Base-by-base conservation (phyloP, 2,797 vertebrate genomes). In the Ficedula albicollis region DNA sequence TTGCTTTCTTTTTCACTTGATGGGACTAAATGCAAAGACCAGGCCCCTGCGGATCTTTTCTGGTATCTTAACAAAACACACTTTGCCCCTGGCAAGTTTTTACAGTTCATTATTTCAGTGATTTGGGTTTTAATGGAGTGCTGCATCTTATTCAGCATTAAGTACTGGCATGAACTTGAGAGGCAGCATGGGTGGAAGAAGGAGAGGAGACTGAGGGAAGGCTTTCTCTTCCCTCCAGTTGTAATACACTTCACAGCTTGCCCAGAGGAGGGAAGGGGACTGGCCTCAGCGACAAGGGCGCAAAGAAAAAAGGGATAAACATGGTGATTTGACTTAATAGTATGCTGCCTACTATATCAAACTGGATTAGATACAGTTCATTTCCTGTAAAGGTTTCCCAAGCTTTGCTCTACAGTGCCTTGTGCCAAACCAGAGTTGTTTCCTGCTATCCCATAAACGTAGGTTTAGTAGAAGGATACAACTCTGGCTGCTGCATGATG, bases 351-450 rank as follows among this genome's bases (percentile, higher is more conserved):
- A 79, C 84, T 92, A 82, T 74, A 93, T 82, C 87, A 86, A 95
- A 96, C 87, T 26, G 67, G 83, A 97, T 96, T 96, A 96, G 92
- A 75, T 51, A 87, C 92, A 91, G 87, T 72, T 91, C 39, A 84
- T 92, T 96, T 92, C 80, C 84, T 69, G 55, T 10, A 54, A 76
- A 84, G 55, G 59, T 90, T 97, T 96, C 79, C 77, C 77, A 86
- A 67, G 79, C 52, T 76, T 91, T 94, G 32, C 56, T 64, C 87
- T 46, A 88, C 12, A 13, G 36, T 91, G 59, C 46, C 56, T 76
- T 67, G 44, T 90, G 74, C 87, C 89, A 95, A 94, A 84, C 0
- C 1, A 89, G 80, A 54, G 63, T 11, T 52, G 63, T 66, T 95
- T 90, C 79, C 85, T 84, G 83, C 60, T 86, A 55, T n/a, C 58